Base-by-base conservation (phyloP, 2,888 invertebrate species). In the Cynaeus angustus region DNA sequence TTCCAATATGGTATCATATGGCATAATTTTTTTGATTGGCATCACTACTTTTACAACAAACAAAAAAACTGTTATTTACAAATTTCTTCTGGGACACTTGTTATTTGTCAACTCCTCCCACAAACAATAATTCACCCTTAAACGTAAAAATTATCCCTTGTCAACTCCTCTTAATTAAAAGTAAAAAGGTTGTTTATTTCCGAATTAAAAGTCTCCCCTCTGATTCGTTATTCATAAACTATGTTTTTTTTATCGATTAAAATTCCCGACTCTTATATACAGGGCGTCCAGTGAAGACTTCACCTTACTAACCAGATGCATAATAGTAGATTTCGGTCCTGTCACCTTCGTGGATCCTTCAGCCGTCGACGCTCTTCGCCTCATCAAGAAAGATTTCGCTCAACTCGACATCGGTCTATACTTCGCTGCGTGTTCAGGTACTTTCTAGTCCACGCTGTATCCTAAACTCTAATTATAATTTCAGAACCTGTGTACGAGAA, bases 261-360 rank as follows among this genome's bases (percentile, higher is more conserved):
- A 21, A 3, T 4, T 21, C 1, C 1, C 4, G 2, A 21, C 21
- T 1, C 4, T 1, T 21, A 21, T 4, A 21, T 41, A 41, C 12
- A 41, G 41, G 41, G 7, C 59, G 1, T 1, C 12, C n/a, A 53
- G 52, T 13, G 76, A 77, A 12, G 78, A 77, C 26, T 80, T 78
- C 16, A 77, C 79, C 3, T 37, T 75, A 3, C 13, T 83, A 2
- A 68, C 76, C 1, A 87, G 88, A 64, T 90, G 89, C 75, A 85
- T 92, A 37, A 88, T 94, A 69, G 81, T 93, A 37, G 93, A 94
- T 81, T 89, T 92, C 71, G 89, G 90, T 0, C 90, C 91, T 0
- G 83, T 93, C 21, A 90, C 91, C 26, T 91, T 91, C 79, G 88
- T 93, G 68, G 94, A 93, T 84, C 90, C 90, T 0, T 88, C 91